These are phyloP conservation scores for Scomber colias DNA, from an alignment of 2,113 vertebrate species.

Conservation along the genomic window DNA sequence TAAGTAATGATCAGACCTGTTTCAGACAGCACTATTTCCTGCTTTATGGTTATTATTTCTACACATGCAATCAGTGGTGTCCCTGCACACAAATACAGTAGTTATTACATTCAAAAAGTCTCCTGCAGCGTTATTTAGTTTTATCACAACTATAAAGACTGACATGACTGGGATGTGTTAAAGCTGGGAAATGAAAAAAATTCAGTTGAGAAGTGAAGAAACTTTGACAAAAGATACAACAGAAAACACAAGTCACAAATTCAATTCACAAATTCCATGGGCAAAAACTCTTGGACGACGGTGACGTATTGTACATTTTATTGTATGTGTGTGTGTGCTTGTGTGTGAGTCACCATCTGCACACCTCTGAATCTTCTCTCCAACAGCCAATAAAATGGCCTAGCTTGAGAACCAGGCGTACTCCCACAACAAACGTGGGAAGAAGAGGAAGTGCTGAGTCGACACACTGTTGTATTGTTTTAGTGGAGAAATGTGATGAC, in stretches of 20 bases:
- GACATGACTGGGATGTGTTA: background rate
- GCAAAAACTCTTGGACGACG: background rate
- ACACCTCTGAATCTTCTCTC: conserved; percentile 47
- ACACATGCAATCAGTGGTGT: conserved; percentile 22
- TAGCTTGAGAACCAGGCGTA: conserved; percentile 28
- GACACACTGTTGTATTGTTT: conserved; percentile 75
- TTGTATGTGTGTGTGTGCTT: conserved; percentile 18
- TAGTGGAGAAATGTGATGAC: conserved; percentile 79
- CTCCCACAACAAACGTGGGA: conserved; percentile 50
- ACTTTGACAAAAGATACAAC: conserved; percentile 2
- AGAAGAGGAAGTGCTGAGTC: conserved; percentile 73
- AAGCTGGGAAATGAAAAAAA: background rate
- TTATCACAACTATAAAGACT: background rate
- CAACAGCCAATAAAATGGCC: conserved; percentile 67
- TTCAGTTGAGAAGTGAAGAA: background rate
- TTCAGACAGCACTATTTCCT: conserved; percentile 40
- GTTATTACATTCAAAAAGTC: background rate
- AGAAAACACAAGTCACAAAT: conserved; percentile 10
- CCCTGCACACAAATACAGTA: conserved; percentile 1
- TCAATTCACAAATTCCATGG: background rate
- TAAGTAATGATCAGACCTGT: conserved; percentile 33
- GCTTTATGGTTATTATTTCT: conserved; percentile 22
- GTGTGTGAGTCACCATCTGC: conserved; percentile 32
- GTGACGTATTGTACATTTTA: conserved; percentile 53
- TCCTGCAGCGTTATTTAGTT: background rate